Percentiles rank a stretch among this genome's conserved stretches.
Conservation (phyloP, 2,888 invertebrate genomes). For the Eustalomyia histrio region DNA sequence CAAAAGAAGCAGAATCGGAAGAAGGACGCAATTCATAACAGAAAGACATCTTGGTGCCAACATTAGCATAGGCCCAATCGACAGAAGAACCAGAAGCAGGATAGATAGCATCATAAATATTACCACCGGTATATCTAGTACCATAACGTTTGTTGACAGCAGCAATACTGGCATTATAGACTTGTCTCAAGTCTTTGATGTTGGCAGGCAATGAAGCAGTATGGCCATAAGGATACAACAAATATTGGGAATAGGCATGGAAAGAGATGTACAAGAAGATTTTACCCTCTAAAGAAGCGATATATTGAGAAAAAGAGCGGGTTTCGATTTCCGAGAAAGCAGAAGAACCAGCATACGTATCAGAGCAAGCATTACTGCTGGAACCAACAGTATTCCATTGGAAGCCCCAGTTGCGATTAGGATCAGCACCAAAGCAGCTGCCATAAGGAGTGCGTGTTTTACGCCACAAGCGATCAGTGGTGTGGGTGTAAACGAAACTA, state of each 20-base stretch:
- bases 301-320: constrained; percentile 81
- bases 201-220: constrained; percentile 80
- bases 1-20: constrained; percentile 75
- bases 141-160: constrained; percentile 77
- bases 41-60: constrained; percentile 82
- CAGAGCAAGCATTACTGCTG: constrained; percentile 82
- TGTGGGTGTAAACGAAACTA: constrained; percentile 84
- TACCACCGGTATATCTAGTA: constrained; percentile 79
- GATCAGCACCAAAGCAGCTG: constrained; percentile 84
- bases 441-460: constrained; percentile 83
- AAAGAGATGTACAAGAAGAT: constrained; percentile 85
- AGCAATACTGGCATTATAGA: constrained; percentile 70
- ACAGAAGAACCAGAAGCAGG: constrained; percentile 82
- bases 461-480: constrained; percentile 83
- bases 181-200: constrained; percentile 78
- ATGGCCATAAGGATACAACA: constrained; percentile 85
- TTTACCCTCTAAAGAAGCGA: constrained; percentile 80
- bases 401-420: constrained; percentile 88
- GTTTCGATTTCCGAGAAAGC: constrained; percentile 88
- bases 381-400: constrained; percentile 84
- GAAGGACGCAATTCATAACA: constrained; percentile 82
- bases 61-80: constrained; percentile 83
- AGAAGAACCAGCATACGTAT: constrained; percentile 84
- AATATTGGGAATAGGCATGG: constrained; percentile 87
- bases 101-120: constrained; percentile 80